A percentile compares a stretch with the other conserved stretches of the same genome.
Evolutionary conservation across 2,113 vertebrate genomes (phyloP).

Genomic region (Oophaga pumilio): DNA sequence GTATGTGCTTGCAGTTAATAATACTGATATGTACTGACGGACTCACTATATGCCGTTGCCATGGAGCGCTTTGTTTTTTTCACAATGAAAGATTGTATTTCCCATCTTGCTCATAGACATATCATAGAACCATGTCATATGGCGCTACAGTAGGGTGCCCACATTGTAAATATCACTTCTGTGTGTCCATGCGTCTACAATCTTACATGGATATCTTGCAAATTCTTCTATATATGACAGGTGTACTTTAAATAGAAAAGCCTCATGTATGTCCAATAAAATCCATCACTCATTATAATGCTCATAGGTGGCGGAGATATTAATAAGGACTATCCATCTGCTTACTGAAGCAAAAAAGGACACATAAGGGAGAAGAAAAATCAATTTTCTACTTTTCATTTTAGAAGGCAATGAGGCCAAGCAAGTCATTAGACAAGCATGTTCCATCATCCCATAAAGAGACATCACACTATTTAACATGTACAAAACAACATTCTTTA

Average conservation of each 20-base stretch:
- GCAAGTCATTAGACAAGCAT: constrained; percentile 31
- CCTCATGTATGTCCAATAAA: neutral
- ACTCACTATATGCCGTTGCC: too few relatives aligned
- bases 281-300: constrained; percentile 28
- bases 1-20: too few relatives aligned
- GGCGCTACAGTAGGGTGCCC: too few relatives aligned
- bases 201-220: too few relatives aligned
- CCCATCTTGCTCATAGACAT: too few relatives aligned
- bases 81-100: too few relatives aligned
- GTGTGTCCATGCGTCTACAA: too few relatives aligned
- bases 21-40: too few relatives aligned
- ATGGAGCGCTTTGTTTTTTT: too few relatives aligned
- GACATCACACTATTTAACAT: constrained; percentile 51
- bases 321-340: constrained; percentile 12
- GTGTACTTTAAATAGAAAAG: neutral
- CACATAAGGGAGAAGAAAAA: constrained; percentile 7
- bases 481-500: constrained; percentile 59
- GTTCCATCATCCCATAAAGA: constrained; percentile 31
- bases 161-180: too few relatives aligned
- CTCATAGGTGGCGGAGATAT: constrained; percentile 27
- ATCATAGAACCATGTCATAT: too few relatives aligned
- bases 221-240: neutral
- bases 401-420: constrained; percentile 51
- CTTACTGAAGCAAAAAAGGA: constrained; percentile 15
- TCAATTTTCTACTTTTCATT: constrained; percentile 44